A percentile compares a stretch with the other conserved stretches of the same genome.
phyloP scores from a whole-genome alignment of 2,888 invertebrate species.

The Nemoura dubitans region DNA sequence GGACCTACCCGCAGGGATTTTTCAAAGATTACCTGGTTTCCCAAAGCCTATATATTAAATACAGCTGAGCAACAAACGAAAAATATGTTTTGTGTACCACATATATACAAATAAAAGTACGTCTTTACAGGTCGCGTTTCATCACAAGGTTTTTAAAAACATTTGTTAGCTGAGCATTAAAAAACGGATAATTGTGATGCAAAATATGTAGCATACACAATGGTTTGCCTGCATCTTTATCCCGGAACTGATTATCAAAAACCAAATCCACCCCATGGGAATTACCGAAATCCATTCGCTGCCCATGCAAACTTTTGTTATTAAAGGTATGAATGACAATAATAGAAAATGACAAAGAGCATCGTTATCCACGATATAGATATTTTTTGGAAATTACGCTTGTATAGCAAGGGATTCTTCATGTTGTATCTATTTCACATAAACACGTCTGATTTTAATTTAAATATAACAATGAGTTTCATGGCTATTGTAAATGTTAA shows the following conservation, averaged over 20 bases:
- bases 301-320: background rate
- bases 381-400: background rate
- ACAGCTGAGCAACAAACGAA: no score
- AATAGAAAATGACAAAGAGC: background rate
- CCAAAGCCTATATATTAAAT: no score
- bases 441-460: background rate
- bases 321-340: background rate
- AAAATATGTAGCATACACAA: background rate
- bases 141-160: no score
- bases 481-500: background rate
- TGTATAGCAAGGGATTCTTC: background rate
- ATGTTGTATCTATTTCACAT: constrained; percentile 7
- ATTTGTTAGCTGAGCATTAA: no score
- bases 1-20: background rate
- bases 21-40: no score
- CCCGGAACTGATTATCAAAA: no score
- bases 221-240: background rate
- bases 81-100: no score
- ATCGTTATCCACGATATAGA: background rate
- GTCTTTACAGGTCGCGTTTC: no score
- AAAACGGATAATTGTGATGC: background rate
- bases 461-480: background rate
- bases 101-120: no score
- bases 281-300: no score
- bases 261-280: no score